These are phyloP conservation scores for Odontamblyopus lacepedii DNA, from an alignment of 2,797 vertebrate genomes.

Conservation along the genomic window DNA sequence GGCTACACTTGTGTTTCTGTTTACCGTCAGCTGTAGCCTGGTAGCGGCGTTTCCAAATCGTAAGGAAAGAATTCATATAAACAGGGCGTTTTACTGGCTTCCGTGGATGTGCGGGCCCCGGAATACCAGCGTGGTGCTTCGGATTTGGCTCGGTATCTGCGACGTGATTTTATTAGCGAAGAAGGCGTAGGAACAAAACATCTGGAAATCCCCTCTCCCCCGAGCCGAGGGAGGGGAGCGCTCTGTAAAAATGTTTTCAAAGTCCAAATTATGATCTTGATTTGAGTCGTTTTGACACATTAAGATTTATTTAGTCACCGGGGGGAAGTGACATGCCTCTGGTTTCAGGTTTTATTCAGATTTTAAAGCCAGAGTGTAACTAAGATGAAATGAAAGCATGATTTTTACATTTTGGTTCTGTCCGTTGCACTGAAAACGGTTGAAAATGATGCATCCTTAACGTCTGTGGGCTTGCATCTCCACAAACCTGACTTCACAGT, in stretches of 20 bases:
- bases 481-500: no score
- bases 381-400: no score
- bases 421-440: no score
- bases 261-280: neutral
- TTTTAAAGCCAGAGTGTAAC: no score
- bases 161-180: conserved; percentile 59
- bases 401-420: no score
- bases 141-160: conserved; percentile 32
- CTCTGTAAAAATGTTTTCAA: conserved; percentile 40
- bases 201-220: conserved; percentile 66
- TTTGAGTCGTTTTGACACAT: neutral
- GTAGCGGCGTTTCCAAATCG: conserved; percentile 37
- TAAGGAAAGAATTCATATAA: conserved; percentile 56
- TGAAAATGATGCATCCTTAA: no score
- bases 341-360: no score
- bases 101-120: conserved; percentile 48
- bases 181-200: conserved; percentile 53
- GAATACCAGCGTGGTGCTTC: conserved; percentile 56
- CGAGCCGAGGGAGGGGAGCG: conserved; percentile 21
- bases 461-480: no score
- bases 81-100: conserved; percentile 56
- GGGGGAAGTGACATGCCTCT: neutral
- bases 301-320: neutral
- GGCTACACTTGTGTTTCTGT: conserved; percentile 8
- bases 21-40: conserved; percentile 21